A percentile compares a stretch with the other conserved stretches of the same genome.
Evolutionary conservation across 2,888 invertebrate species (phyloP).

Genomic region (Acleris literana): DNA sequence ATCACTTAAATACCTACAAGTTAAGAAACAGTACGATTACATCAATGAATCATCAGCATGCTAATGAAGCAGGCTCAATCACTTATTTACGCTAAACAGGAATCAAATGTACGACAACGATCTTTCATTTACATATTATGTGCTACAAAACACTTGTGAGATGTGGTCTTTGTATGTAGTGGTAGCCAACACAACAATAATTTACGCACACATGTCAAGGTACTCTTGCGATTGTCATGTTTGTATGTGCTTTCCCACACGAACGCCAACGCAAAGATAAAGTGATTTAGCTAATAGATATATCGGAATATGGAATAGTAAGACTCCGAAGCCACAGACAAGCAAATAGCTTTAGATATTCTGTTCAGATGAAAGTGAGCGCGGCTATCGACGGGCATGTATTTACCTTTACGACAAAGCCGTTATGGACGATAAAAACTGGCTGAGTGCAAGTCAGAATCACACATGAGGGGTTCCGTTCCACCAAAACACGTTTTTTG

Average conservation of each 20-base stretch:
- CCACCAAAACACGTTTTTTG: too few relatives aligned
- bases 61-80: slow-evolving; percentile 18
- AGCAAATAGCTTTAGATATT: slow-evolving; percentile 15
- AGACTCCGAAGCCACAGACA: not conserved
- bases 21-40: not conserved
- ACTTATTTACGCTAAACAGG: slow-evolving; percentile 20
- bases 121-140: slow-evolving; percentile 14
- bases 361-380: not conserved
- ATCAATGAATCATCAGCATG: not conserved
- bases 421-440: not conserved
- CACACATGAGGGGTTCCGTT: too few relatives aligned
- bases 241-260: too few relatives aligned
- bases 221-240: too few relatives aligned
- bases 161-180: too few relatives aligned
- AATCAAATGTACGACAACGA: slow-evolving; percentile 18
- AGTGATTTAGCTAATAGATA: too few relatives aligned
- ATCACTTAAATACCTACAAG: too few relatives aligned
- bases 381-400: not conserved
- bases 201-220: too few relatives aligned
- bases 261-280: too few relatives aligned
- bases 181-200: too few relatives aligned
- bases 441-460: too few relatives aligned
- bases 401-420: not conserved
- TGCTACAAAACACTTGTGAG: too few relatives aligned
- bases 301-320: slow-evolving; percentile 1